Percentiles rank a stretch among this genome's conserved stretches.
These are phyloP conservation scores for Hypotaenidia philippensis DNA, from an alignment of 2,797 vertebrate species.

Conservation along the genomic window DNA sequence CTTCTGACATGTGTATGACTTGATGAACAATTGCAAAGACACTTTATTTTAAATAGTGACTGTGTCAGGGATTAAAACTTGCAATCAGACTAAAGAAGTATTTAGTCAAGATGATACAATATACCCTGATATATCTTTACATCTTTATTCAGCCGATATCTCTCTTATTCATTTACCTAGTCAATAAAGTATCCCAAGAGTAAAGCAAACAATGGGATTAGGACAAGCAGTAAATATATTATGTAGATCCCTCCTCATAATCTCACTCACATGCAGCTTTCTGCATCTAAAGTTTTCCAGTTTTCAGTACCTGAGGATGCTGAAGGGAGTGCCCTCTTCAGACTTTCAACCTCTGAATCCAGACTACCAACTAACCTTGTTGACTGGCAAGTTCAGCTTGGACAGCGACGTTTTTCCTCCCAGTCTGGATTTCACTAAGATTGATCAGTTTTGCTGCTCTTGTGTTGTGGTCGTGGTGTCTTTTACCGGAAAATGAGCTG, in stretches of 20 bases:
- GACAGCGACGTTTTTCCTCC: background rate
- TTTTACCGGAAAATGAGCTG: background rate
- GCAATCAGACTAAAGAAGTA: background rate
- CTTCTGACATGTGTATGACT: background rate
- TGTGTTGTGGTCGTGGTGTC: background rate
- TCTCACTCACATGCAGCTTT: background rate
- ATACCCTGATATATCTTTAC: background rate
- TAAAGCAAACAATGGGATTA: background rate
- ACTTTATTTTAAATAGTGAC: background rate
- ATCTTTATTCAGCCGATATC: background rate
- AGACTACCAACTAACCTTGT: accelerated
- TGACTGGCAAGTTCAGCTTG: background rate
- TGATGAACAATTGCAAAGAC: background rate
- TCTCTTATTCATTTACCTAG: background rate
- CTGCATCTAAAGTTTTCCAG: background rate
- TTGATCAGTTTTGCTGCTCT: background rate
- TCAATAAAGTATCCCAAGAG: background rate
- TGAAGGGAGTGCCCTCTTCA: background rate
- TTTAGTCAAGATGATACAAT: background rate
- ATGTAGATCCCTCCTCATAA: background rate
- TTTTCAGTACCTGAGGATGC: background rate
- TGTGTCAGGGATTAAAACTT: background rate
- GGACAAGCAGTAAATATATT: background rate
- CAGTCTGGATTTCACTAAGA: background rate
- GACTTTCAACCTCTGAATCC: background rate